Evolutionary conservation across 1,140 invertebrate species (phyloP).

Genomic region (Drosophila lacertosa): DNA sequence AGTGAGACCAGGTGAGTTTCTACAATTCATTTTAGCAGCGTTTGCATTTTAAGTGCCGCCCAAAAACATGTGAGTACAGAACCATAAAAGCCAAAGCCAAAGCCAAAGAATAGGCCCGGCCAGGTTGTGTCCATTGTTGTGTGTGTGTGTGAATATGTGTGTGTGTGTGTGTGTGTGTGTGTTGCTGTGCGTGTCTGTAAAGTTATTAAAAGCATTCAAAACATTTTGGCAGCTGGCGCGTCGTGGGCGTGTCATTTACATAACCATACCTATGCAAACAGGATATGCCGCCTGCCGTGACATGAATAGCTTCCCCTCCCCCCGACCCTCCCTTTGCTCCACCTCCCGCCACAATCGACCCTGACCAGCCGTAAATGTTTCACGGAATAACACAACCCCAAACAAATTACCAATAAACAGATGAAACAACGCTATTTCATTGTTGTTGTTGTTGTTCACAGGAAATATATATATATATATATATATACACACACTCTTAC

Average conservation of each 20-base stretch:
- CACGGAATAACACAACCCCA: constrained; percentile 66
- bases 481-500: no score
- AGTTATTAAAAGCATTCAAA: constrained; percentile 81
- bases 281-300: constrained; percentile 26
- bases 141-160: no score
- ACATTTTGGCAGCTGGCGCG: constrained; percentile 37
- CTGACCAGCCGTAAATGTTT: constrained; percentile 43
- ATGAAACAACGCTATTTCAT: constrained; percentile 13
- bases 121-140: constrained; percentile 1
- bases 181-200: constrained; percentile 58
- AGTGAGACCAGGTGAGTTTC: no score
- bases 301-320: constrained; percentile 34
- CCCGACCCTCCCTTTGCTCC: background rate
- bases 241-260: constrained; percentile 63
- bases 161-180: no score
- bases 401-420: constrained; percentile 66
- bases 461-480: no score
- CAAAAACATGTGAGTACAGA: constrained; percentile 18
- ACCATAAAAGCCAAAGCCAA: background rate
- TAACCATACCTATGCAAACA: constrained; percentile 55
- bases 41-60: constrained; percentile 44
- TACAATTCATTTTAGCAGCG: constrained; percentile 39
- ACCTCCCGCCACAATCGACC: no score
- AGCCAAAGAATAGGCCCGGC: background rate
- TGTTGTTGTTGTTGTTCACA: constrained; percentile 7